Base-by-base conservation (phyloP, 2,113 vertebrate species). In the Pterophyllum scalare region DNA sequence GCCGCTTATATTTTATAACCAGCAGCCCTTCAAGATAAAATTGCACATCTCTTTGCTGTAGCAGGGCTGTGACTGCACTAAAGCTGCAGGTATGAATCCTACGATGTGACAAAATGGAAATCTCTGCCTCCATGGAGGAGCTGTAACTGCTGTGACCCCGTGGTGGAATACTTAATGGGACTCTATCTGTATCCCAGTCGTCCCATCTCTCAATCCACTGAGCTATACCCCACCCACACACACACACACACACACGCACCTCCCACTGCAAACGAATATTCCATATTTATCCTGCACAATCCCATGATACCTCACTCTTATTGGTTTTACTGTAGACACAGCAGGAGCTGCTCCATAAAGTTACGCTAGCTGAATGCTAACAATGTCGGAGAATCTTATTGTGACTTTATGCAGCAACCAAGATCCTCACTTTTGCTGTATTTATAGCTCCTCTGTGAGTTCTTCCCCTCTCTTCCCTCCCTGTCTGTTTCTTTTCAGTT, bases 301-400 rank as follows among this genome's bases (percentile, higher is more conserved):
- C 93, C 93, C 93, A 85, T 75, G 88, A 91, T 89, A 59, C 91
- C 83, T 58, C 40, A 33, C 77, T 93, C 89, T 94, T 93, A 94
- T 93, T 95, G 93, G 87, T 91, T 94, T 87, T 86, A 87, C 88
- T 76, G 65, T 88, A 88, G 81, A 89, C 83, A 81, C 90, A 94
- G 92, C 77, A 52, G 87, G 83, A 87, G 81, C 80, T 17, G 11
- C 74, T 84, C 79, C 62, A 33, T 78, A 79, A 61, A 56, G 87
- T 82, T 22, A 86, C 77, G 52, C 84, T 74, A 54, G 79, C 91
- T 93, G 95, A 94, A 95, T 94, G 93, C 89, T 93, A 94, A 95
- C 86, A 58, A 87, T 60, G 70, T 58, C 2, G 2, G 33, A 19
- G 80, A 35, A 76, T 82, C 75, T 91, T 88, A 89, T 84, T 90